Conservation (phyloP, 2,113 vertebrate species). For the Carassius carassius region DNA sequence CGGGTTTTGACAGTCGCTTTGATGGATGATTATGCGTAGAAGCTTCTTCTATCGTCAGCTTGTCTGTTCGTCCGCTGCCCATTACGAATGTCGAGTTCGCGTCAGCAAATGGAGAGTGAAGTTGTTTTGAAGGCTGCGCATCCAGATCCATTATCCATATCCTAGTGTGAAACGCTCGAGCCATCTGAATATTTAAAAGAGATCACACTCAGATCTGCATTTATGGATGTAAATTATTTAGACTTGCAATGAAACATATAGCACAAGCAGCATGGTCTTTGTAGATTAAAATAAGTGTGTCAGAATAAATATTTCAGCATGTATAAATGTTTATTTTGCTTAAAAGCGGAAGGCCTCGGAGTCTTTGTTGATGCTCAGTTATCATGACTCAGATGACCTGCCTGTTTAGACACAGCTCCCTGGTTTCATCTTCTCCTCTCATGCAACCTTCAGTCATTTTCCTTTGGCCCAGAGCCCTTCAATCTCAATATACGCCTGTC, state of each 20-base stretch:
- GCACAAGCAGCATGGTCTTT: constrained; percentile 8
- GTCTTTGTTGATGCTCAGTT: constrained; percentile 26
- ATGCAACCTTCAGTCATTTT: constrained; percentile 31
- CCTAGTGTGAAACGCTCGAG: constrained; percentile 14
- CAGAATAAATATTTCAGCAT: constrained; percentile 1
- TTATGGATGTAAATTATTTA: constrained; percentile 47
- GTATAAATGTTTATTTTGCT: constrained; percentile 16
- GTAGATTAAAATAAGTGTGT: constrained; percentile 33
- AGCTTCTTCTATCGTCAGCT: constrained; percentile 43
- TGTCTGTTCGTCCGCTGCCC: constrained; percentile 1
- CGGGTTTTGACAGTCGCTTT: constrained; percentile 26
- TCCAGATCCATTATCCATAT: constrained; percentile 29
- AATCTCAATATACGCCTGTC: constrained; percentile 18
- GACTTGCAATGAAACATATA: constrained; percentile 9
- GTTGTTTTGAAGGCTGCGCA: constrained; percentile 25
- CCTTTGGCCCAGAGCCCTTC: constrained; percentile 21
- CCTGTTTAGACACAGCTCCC: constrained; percentile 29
- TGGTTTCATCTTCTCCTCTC: constrained; percentile 18
- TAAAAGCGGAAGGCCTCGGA: background rate
- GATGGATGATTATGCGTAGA: constrained; percentile 42
- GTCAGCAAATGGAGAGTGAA: constrained; percentile 35
- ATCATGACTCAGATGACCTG: constrained; percentile 18
- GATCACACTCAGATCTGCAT: constrained; percentile 44
- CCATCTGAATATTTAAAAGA: constrained; percentile 45
- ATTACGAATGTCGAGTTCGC: background rate